Evolutionary conservation across 92 coral and sea anemone species (phyloP).

Genomic region (Bergia puertoricense): DNA sequence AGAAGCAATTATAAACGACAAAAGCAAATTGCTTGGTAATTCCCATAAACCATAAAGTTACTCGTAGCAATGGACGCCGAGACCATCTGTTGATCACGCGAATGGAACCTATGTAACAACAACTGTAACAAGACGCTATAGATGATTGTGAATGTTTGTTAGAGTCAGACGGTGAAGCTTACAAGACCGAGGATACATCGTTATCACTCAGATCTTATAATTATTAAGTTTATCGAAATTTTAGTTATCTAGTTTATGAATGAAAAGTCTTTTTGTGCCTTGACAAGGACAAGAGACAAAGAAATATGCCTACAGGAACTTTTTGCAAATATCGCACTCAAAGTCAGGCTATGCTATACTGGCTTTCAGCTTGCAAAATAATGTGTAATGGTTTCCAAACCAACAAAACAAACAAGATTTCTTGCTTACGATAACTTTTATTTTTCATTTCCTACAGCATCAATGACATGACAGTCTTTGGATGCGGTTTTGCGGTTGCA

Average conservation of each 20-base stretch:
- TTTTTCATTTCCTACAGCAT: not conserved
- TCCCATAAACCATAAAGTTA: constrained; percentile 3
- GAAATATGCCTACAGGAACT: not conserved
- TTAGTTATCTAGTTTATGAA: not conserved
- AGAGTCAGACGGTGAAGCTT: not conserved
- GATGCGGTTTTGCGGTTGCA: not conserved
- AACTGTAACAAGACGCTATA: no score
- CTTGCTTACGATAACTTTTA: not conserved
- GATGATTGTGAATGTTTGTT: not conserved
- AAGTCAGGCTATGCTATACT: not conserved
- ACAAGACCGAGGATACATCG: not conserved
- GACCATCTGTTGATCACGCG: not conserved
- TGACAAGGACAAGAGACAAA: not conserved
- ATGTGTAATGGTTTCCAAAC: constrained; percentile 9
- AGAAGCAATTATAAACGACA: constrained; percentile 38
- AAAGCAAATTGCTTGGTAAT: constrained; percentile 15
- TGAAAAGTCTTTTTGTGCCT: constrained; percentile 19
- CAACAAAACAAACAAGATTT: constrained; percentile 35
- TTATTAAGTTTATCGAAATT: constrained; percentile 6
- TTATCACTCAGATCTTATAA: not conserved
- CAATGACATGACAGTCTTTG: not conserved
- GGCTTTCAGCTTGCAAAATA: not conserved
- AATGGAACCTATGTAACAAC: not conserved
- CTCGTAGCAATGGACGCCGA: not conserved
- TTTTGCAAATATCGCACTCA: not conserved